Evolutionary conservation across 1,140 invertebrate genomes (phyloP), one percentile per base, ranked within the genome.

Genomic region (Drosophila aff.): DNA sequence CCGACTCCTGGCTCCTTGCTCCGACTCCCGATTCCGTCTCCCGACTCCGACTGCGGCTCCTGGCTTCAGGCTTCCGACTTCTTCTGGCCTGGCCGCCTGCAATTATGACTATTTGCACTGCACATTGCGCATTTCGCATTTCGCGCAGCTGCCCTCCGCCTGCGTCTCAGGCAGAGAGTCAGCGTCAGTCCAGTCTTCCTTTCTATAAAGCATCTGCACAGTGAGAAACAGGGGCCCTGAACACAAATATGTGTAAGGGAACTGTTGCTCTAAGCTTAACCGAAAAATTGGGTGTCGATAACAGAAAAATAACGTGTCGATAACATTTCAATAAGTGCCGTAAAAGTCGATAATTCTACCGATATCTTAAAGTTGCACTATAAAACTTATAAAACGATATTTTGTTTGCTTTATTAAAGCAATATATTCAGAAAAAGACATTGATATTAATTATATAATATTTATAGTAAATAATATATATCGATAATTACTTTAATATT

Each of bases 81-180:
- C 23, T 43, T 66, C 10, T 26, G 47, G 33, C 43, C 58, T 81
- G 61, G 52, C 62, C 63, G 82, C 76, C 82, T 66, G 84, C 78
- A 89, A 89, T 81, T 89, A 89, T 89, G 84, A 89, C 84, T 84
- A 84, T 89, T 89, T 89, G 81, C 83, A 87, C 86, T 82, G 83
- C 65, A 75, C 79, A 80, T 82, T 77, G 69, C 72, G 76, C 67
- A 81, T 78, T 84, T 65, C 76, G 75, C 81, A 81, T 71, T 85
- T 69, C 77, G 75, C 81, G 49, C 49, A 33, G 18, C 81, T 79
- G 52, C 59, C 57, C 65, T 62, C 40, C 66, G 64, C 40, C 18
- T 53, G 26, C n/a, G 0, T 13, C 11, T 18, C 50, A 18, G 50
- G n/a, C 4, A 9, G 18, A 9, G 18, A 46, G 11, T 23, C 43